Conservation (phyloP, 2,888 invertebrate species). For the Cenopis cana region DNA sequence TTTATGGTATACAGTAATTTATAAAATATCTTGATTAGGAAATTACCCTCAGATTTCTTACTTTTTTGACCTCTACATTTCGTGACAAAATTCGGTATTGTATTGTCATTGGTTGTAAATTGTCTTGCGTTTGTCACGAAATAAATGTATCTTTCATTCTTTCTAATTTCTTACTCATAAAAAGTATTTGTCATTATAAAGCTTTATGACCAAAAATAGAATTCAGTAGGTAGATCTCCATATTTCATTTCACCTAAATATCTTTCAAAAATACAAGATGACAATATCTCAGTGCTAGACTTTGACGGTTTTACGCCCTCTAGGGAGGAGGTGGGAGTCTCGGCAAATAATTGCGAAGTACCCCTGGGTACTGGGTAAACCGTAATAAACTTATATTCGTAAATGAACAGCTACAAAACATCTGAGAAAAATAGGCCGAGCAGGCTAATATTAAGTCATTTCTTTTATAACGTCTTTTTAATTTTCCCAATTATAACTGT, state of each 20-base stretch:
- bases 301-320: slow-evolving; percentile 8
- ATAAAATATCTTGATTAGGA: too few species aligned
- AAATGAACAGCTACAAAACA: slow-evolving; percentile 4
- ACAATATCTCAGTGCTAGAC: not conserved
- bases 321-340: slow-evolving; percentile 8
- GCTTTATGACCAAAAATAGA: not conserved
- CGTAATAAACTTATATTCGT: slow-evolving; percentile 11
- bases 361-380: slow-evolving; percentile 15
- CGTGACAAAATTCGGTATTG: too few species aligned
- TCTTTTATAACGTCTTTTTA: not conserved
- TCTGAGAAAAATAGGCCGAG: not conserved
- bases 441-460: not conserved
- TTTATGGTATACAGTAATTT: too few species aligned
- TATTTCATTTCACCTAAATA: too few species aligned
- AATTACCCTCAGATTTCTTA: too few species aligned
- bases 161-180: not conserved
- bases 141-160: too few species aligned
- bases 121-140: too few species aligned
- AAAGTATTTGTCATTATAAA: not conserved
- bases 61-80: too few species aligned
- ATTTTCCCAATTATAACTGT: too few species aligned
- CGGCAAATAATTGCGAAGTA: slow-evolving; percentile 20
- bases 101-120: too few species aligned
- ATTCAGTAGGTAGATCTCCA: not conserved
- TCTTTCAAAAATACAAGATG: not conserved